Percentiles rank a stretch among this genome's conserved stretches.
Conservation (phyloP, 2,113 vertebrate species). For the Saimiri boliviensis region DNA sequence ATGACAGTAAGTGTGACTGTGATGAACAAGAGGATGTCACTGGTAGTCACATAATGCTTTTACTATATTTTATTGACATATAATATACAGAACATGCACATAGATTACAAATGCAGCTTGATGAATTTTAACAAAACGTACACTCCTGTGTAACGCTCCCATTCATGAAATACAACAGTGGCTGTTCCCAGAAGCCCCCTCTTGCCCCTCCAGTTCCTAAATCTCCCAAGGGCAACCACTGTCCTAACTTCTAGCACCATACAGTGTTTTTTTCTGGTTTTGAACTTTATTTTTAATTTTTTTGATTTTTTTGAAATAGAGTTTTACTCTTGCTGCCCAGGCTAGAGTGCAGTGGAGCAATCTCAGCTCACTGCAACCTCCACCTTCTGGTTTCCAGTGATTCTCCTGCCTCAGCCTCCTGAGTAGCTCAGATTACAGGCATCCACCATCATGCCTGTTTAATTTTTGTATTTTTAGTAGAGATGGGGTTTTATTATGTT, state of each 20-base stretch:
- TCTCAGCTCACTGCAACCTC: too few species aligned
- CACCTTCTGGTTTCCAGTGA: too few species aligned
- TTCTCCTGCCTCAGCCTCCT: too few species aligned
- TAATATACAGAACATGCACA: not conserved
- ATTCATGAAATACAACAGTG: not conserved
- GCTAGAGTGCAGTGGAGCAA: too few species aligned
- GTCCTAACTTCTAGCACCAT: not conserved
- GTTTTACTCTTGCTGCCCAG: too few species aligned
- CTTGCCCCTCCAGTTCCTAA: not conserved
- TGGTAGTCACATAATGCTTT: not conserved
- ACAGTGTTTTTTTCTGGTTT: not conserved
- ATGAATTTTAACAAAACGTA: not conserved
- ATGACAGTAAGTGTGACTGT: not conserved
- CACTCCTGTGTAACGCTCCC: too few species aligned
- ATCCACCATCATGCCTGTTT: too few species aligned
- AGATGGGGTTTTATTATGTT: too few species aligned
- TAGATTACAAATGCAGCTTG: not conserved
- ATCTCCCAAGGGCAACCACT: not conserved
- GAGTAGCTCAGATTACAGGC: too few species aligned
- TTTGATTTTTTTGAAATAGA: too few species aligned
- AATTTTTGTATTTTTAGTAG: too few species aligned
- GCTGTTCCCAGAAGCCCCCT: not conserved
- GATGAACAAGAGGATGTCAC: not conserved
- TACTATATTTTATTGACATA: not conserved
- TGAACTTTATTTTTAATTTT: not conserved